Evolutionary conservation across 2,888 invertebrate genomes (phyloP), one percentile per base, ranked within the genome.

Genomic region (Archips crataeganus): DNA sequence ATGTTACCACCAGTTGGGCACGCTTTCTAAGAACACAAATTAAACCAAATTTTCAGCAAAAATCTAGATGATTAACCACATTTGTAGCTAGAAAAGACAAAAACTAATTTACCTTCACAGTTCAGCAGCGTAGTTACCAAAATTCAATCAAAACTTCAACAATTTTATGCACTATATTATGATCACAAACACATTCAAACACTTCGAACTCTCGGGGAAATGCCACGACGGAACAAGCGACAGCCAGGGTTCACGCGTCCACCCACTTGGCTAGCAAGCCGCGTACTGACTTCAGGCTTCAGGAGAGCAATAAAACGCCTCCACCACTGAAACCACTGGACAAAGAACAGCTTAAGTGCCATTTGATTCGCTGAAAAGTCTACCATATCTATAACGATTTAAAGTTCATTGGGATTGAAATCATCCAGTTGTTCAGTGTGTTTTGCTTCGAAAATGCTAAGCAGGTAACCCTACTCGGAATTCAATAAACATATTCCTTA

Each of bases 271-370:
- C 82, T 77, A 72, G 83, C 74, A 82, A 75, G 76, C 76, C 82
- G 84, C 79, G 80, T 81, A 90, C 90, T 89, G 87, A 79, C 79
- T 74, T 61, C 77, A 84, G 85, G 86, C 79, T 74, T 61, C 77
- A 84, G 85, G 86, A 80, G 87, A 88, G 87, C 87, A 83, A 87
- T 85, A 82, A 83, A 89, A 88, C 88, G 89, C 88, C 88, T 87
- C 81, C 78, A 79, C 80, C 79, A 81, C 77, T 73, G 11, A 76
- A 75, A 77, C 75, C 74, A 57, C 78, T 84, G 79, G 75, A 81
- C 77, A 74, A 61, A 81, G 75, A 82, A 87, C 77, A 81, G 80
- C 86, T 76, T 81, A 89, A 84, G 83, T 81, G 77, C 63, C 62
- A 3, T 11, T 4, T n/a, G 2, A 8, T 4, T 6, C 51, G 13